These are phyloP conservation scores for Cryptotis parvus DNA, from an alignment of 2,113 vertebrate genomes.

Conservation along the genomic window DNA sequence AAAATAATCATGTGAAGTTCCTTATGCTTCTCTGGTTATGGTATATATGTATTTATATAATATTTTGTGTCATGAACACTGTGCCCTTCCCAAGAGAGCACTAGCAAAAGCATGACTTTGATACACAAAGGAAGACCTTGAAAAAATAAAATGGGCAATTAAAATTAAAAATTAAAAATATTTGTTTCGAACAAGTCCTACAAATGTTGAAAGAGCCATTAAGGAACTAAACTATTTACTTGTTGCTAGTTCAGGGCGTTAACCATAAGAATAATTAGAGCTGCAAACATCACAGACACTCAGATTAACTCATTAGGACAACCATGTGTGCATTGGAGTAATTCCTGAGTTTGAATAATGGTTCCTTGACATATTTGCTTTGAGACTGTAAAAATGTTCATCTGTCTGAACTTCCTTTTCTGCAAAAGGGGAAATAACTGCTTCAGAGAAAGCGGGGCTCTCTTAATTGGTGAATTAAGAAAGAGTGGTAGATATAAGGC, in stretches of 20 bases:
- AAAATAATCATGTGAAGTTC: constrained; percentile 1
- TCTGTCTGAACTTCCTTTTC: constrained; percentile 11
- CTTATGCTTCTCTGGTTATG: background rate
- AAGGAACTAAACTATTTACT: background rate
- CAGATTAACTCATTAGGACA: background rate
- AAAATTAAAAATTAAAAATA: constrained; percentile 64
- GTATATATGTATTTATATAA: constrained; percentile 18
- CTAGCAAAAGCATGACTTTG: background rate
- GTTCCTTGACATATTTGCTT: background rate
- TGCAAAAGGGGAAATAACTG: constrained; percentile 10
- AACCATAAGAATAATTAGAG: constrained; percentile 46
- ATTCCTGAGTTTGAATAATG: background rate
- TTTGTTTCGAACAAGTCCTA: constrained; percentile 34
- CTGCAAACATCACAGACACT: constrained; percentile 11
- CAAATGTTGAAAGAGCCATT: constrained; percentile 21
- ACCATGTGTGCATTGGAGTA: background rate
- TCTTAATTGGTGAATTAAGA: background rate
- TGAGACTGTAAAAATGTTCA: constrained; percentile 7
- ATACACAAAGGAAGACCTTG: constrained; percentile 40
- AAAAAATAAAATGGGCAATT: constrained; percentile 41
- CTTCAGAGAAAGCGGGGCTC: background rate
- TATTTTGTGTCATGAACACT: constrained; percentile 31
- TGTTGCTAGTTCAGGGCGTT: constrained; percentile 14
- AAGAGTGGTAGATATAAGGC: background rate
- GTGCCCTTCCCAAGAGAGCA: background rate